A percentile compares a stretch with the other conserved stretches of the same genome.
Evolutionary conservation across 2,113 vertebrate species (phyloP).

Genomic region (Alaudala cheleensis): DNA sequence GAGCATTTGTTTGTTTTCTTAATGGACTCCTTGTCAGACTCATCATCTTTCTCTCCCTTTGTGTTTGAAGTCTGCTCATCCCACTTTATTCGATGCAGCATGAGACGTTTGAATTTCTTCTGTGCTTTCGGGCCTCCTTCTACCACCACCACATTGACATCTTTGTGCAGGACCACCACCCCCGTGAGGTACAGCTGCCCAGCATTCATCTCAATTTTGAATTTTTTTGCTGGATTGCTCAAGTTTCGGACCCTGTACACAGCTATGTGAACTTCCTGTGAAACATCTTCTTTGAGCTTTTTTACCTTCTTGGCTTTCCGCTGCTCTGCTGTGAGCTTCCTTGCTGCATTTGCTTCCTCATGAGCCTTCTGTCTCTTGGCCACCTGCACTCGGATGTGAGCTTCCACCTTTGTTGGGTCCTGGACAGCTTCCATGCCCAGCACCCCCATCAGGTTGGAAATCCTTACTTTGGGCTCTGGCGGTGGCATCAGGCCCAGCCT

Average conservation of each 20-base stretch:
- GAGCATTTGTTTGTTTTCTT: neutral
- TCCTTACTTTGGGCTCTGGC: neutral
- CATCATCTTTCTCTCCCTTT: neutral
- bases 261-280: neutral
- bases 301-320: neutral
- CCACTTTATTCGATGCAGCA: neutral
- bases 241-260: neutral
- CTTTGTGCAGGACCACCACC: neutral
- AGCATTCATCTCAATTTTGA: neutral
- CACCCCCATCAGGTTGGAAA: neutral
- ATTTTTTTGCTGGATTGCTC: neutral
- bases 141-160: neutral
- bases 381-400: neutral
- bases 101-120: neutral
- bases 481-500: neutral
- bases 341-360: neutral
- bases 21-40: neutral
- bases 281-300: neutral
- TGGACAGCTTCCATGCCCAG: neutral
- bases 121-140: neutral
- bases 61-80: neutral
- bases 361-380: neutral
- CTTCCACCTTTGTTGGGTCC: neutral
- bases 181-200: neutral
- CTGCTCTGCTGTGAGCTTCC: neutral